Evolutionary conservation across 2,888 invertebrate genomes (phyloP).

Genomic region (Cheilosia pagana): DNA sequence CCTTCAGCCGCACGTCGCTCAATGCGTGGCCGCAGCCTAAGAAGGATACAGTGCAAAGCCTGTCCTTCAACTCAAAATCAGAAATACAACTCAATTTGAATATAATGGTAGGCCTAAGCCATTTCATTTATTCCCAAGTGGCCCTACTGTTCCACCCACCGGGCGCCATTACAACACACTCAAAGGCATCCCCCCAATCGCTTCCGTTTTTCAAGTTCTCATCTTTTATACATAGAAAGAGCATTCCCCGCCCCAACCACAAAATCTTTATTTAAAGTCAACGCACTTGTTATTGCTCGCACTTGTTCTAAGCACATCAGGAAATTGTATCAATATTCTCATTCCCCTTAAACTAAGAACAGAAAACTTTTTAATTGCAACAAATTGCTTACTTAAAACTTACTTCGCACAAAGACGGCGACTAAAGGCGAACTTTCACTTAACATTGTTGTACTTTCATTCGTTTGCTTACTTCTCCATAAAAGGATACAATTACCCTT

Average conservation of each 20-base stretch:
- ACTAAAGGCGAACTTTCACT: neutral
- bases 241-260: neutral
- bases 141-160: neutral
- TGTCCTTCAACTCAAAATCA: too few relatives aligned
- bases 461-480: neutral
- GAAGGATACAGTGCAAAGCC: too few relatives aligned
- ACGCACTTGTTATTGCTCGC: neutral
- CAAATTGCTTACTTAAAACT: constrained; percentile 64
- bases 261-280: neutral
- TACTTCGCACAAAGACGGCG: neutral
- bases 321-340: constrained; percentile 31
- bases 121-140: neutral
- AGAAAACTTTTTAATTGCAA: constrained; percentile 64
- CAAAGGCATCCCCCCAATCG: neutral
- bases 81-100: neutral
- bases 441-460: neutral
- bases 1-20: too few relatives aligned
- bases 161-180: neutral
- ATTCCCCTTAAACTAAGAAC: neutral
- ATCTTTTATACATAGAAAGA: neutral
- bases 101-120: neutral
- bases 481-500: too few relatives aligned
- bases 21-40: too few relatives aligned
- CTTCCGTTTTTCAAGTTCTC: neutral
- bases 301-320: neutral